phyloP scores from a whole-genome alignment of 2,888 invertebrate genomes.

The Coleophora deauratella region DNA sequence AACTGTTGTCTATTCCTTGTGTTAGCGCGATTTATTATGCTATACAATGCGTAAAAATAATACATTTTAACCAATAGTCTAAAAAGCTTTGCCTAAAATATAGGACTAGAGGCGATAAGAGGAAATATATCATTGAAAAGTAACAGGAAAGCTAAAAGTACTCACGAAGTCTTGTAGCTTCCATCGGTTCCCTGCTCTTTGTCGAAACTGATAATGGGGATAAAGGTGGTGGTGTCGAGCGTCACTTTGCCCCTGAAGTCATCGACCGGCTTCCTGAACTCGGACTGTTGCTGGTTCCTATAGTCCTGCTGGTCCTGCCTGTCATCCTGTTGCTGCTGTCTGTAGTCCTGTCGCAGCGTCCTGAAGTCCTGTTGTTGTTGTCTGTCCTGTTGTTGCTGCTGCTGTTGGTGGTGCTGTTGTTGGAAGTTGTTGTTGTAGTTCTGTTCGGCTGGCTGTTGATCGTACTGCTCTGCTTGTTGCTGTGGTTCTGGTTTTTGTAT shows the following conservation, averaged over 20 bases:
- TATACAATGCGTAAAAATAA: too few species aligned
- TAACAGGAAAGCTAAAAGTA: conserved; percentile 12
- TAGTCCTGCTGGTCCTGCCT: conserved; percentile 23
- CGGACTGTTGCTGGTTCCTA: conserved; percentile 24
- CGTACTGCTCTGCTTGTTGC: conserved; percentile 24
- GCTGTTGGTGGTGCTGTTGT: conserved; percentile 19
- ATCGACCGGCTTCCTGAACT: conserved; percentile 53
- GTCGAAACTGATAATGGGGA: conserved; percentile 86
- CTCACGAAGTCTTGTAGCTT: conserved; percentile 86
- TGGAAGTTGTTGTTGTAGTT: conserved; percentile 42
- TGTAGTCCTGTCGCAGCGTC: conserved; percentile 24
- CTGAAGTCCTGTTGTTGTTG: conserved; percentile 22
- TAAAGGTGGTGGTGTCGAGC: conserved; percentile 79
- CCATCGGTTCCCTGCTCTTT: conserved; percentile 89
- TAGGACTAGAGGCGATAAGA: too few species aligned
- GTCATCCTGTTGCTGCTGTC: conserved; percentile 29
- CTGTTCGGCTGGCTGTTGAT: conserved; percentile 48
- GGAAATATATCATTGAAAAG: too few species aligned
- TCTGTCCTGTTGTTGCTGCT: conserved; percentile 28
- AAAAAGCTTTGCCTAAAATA: too few species aligned
- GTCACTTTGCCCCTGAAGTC: conserved; percentile 63
- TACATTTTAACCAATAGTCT: too few species aligned
- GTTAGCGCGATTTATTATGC: too few species aligned
- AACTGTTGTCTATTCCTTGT: too few species aligned
- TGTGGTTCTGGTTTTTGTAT: conserved; percentile 39